A percentile compares a stretch with the other conserved stretches of the same genome.
These are phyloP conservation scores for Podarcis lilfordi DNA, from an alignment of 2,797 vertebrate species.

Conservation along the genomic window DNA sequence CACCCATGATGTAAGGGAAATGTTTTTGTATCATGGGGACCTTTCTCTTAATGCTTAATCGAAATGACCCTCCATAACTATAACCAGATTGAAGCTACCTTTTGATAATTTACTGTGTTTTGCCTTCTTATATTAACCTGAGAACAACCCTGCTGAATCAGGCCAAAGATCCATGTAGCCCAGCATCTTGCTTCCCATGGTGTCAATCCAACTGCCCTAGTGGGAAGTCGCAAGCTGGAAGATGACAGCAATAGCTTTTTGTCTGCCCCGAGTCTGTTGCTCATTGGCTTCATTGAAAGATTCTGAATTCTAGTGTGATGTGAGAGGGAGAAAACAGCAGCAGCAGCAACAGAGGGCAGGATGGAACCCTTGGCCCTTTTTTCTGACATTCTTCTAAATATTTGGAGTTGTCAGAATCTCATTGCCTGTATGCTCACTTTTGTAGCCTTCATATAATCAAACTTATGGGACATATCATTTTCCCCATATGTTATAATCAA, in stretches of 20 bases:
- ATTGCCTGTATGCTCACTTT: background rate
- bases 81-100: background rate
- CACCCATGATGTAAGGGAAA: background rate
- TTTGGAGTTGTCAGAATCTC: background rate
- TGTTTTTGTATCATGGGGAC: too few relatives aligned
- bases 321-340: background rate
- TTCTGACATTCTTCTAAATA: background rate
- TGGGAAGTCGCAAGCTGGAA: background rate
- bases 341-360: background rate
- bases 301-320: too few relatives aligned
- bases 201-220: too few relatives aligned
- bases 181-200: background rate
- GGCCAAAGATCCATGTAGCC: background rate
- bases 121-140: background rate
- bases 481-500: accelerated
- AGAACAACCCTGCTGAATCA: background rate
- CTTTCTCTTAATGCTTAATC: too few relatives aligned
- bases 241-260: background rate
- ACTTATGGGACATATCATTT: background rate
- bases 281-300: background rate
- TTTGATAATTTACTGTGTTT: background rate
- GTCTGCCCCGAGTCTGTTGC: background rate
- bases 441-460: too few relatives aligned
- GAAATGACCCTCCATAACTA: too few relatives aligned
- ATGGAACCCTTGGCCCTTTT: background rate